Evolutionary conservation across 2,113 vertebrate genomes (phyloP).

Genomic region (Cnemophilus loriae): DNA sequence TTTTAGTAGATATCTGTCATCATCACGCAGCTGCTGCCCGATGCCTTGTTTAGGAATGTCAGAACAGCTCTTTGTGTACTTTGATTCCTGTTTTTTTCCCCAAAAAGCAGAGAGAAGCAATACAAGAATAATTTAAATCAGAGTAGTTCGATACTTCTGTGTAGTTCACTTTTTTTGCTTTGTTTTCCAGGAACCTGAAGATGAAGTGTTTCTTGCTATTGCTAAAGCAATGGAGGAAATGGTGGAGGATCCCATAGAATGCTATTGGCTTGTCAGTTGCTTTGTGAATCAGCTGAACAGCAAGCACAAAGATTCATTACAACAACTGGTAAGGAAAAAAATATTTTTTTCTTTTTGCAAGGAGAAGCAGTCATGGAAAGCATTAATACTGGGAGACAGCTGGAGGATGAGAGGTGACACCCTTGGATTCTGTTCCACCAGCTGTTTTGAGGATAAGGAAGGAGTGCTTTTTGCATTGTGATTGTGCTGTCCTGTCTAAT

Average conservation of each 20-base stretch:
- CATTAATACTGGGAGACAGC: background rate
- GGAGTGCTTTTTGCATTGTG: background rate
- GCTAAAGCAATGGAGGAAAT: conserved; percentile 92
- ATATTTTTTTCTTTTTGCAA: fast-evolving
- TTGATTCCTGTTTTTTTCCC: background rate
- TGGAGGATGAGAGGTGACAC: background rate
- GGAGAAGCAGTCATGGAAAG: background rate
- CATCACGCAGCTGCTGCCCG: background rate
- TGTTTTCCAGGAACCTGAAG: conserved; percentile 80
- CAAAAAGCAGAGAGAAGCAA: background rate
- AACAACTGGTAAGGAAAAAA: conserved; percentile 80
- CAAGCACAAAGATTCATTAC: conserved; percentile 89
- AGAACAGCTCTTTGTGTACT: background rate
- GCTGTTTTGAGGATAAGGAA: background rate
- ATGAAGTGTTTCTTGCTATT: conserved; percentile 89
- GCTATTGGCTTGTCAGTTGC: conserved; percentile 91
- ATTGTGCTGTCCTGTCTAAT: background rate
- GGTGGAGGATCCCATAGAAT: conserved; percentile 86
- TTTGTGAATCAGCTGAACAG: conserved; percentile 88
- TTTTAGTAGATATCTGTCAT: background rate
- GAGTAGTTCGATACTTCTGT: background rate
- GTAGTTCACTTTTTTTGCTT: background rate
- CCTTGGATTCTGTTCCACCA: background rate
- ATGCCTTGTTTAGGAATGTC: background rate
- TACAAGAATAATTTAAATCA: background rate